Percentiles rank a stretch among this genome's conserved stretches.
phyloP scores from a whole-genome alignment of 1,140 invertebrate genomes.

The Tetramorium alpestre region DNA sequence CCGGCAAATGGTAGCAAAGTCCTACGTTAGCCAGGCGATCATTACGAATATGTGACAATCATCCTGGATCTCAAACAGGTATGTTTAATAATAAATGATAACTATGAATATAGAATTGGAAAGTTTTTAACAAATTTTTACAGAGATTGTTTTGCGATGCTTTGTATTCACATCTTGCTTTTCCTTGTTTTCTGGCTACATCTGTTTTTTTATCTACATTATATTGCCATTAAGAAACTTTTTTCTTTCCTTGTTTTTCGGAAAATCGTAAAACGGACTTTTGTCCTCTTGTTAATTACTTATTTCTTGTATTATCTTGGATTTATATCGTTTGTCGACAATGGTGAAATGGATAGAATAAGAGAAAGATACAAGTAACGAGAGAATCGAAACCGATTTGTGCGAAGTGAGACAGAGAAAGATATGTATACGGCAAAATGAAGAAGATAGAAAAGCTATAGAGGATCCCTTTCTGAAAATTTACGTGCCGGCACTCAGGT shows the following conservation, averaged over 20 bases:
- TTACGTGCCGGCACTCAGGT: conserved; percentile 66
- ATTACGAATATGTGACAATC: conserved; percentile 95
- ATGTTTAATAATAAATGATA: conserved; percentile 73
- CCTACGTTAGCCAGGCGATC: conserved; percentile 93
- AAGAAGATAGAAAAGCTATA: conserved; percentile 61
- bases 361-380: conserved; percentile 49
- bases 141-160: not conserved
- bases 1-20: conserved; percentile 97
- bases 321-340: conserved; percentile 76
- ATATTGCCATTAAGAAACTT: not conserved
- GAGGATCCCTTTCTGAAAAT: conserved; percentile 77
- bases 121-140: not conserved
- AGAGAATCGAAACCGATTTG: conserved; percentile 25
- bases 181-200: not conserved
- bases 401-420: conserved; percentile 25
- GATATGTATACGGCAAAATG: conserved; percentile 44
- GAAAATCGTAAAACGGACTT: conserved; percentile 70
- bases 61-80: conserved; percentile 97
- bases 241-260: conserved; percentile 15
- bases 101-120: not conserved
- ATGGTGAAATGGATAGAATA: conserved; percentile 41
- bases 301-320: conserved; percentile 64
- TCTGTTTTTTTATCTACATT: not conserved
- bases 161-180: not conserved
- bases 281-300: conserved; percentile 71